Evolutionary conservation across 2,113 vertebrate genomes (phyloP).

Genomic region (Datnioides undecimradiatus): DNA sequence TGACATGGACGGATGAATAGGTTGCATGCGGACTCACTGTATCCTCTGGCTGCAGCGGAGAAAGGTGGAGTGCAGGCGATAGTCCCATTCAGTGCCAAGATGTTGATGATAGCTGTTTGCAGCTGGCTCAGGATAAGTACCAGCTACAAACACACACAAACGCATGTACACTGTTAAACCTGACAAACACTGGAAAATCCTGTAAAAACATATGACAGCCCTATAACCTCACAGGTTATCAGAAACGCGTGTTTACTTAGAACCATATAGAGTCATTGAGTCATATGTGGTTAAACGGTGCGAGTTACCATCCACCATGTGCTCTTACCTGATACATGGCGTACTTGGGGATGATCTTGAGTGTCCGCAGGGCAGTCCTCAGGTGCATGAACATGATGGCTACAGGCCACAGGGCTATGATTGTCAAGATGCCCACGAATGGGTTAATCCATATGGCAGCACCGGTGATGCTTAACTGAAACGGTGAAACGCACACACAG

Average conservation of each 20-base stretch:
- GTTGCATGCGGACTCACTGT: constrained; percentile 80
- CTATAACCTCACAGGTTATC: constrained; percentile 6
- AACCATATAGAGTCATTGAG: background rate
- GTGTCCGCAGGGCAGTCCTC: constrained; percentile 74
- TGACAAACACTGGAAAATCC: constrained; percentile 28
- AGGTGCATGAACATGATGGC: constrained; percentile 89
- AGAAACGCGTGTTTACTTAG: background rate
- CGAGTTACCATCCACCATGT: background rate
- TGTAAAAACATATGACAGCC: background rate
- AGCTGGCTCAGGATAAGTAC: constrained; percentile 88
- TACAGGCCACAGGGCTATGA: constrained; percentile 90
- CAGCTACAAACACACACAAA: constrained; percentile 76
- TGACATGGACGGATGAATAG: background rate
- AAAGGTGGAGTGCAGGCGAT: constrained; percentile 89
- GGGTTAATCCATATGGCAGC: constrained; percentile 87
- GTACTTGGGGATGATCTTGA: constrained; percentile 90
- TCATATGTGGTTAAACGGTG: too few species aligned
- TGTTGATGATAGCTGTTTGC: constrained; percentile 88
- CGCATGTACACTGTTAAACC: background rate
- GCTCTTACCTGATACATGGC: constrained; percentile 89
- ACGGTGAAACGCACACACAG: background rate
- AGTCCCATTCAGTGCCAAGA: constrained; percentile 77
- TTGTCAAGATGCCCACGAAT: constrained; percentile 86
- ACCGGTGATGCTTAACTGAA: constrained; percentile 80
- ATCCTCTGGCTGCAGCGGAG: constrained; percentile 84